phyloP scores from a whole-genome alignment of 2,888 invertebrate species.

The Geotrupes spiniger region DNA sequence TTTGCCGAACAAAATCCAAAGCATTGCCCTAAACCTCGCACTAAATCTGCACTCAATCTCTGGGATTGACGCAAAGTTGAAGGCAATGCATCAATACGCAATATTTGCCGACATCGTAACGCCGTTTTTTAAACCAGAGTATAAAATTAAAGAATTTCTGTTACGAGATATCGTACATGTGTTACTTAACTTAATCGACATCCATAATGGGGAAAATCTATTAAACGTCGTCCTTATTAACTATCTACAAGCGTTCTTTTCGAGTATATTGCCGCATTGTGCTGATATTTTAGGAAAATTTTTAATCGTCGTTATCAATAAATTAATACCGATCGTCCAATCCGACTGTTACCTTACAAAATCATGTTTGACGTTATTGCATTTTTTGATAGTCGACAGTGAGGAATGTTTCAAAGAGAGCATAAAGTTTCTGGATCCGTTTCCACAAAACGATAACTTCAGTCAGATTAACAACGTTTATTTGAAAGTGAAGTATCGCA shows the following conservation, averaged over 20 bases:
- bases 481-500: constrained; percentile 41
- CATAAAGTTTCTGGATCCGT: constrained; percentile 53
- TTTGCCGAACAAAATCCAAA: constrained; percentile 54
- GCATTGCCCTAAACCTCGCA: constrained; percentile 54
- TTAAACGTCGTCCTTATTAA: constrained; percentile 40
- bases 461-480: constrained; percentile 41
- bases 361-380: constrained; percentile 50
- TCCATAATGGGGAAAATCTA: constrained; percentile 39
- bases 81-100: constrained; percentile 57
- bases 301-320: constrained; percentile 55
- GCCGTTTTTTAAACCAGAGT: constrained; percentile 43
- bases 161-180: constrained; percentile 57
- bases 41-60: constrained; percentile 51
- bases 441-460: constrained; percentile 50
- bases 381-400: constrained; percentile 56
- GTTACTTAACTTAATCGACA: constrained; percentile 54
- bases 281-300: constrained; percentile 50
- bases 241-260: constrained; percentile 52
- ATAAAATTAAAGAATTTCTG: constrained; percentile 55
- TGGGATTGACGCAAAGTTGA: constrained; percentile 54
- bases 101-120: constrained; percentile 53
- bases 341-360: constrained; percentile 42
- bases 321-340: constrained; percentile 51
- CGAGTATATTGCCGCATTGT: constrained; percentile 49
- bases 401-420: constrained; percentile 49